phyloP scores from a whole-genome alignment of 2,797 vertebrate species.

The Paramormyrops hopkinsi region DNA sequence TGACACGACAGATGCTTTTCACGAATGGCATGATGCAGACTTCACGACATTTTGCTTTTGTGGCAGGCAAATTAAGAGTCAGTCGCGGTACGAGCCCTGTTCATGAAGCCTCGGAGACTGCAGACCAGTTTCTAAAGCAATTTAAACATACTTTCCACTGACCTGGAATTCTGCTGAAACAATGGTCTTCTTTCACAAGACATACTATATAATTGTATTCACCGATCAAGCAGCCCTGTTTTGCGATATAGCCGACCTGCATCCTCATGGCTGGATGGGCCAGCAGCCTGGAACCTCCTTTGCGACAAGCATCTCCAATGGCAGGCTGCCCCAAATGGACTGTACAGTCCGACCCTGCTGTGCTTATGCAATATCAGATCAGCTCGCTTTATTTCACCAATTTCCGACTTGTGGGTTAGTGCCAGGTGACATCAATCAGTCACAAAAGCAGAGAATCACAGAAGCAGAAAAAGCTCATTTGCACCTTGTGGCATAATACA shows the following conservation, averaged over 20 bases:
- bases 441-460: not conserved
- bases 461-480: not conserved
- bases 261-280: not conserved
- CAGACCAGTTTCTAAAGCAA: constrained; percentile 27
- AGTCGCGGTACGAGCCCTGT: not conserved
- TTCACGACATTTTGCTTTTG: not conserved
- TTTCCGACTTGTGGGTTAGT: not conserved
- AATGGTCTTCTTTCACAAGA: constrained; percentile 42
- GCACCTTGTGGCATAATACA: constrained; percentile 17
- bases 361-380: not conserved
- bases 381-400: not conserved
- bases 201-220: constrained; percentile 41
- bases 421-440: constrained; percentile 15
- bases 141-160: constrained; percentile 41
- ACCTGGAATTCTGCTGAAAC: constrained; percentile 44
- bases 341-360: not conserved
- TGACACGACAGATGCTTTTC: not conserved
- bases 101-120: constrained; percentile 18
- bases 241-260: constrained; percentile 25
- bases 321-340: not conserved
- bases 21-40: not conserved
- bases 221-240: constrained; percentile 33
- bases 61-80: not conserved
- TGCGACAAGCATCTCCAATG: not conserved
- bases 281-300: constrained; percentile 12